phyloP scores from a whole-genome alignment of 2,797 vertebrate species.

The Neosilurus mollespiculum region DNA sequence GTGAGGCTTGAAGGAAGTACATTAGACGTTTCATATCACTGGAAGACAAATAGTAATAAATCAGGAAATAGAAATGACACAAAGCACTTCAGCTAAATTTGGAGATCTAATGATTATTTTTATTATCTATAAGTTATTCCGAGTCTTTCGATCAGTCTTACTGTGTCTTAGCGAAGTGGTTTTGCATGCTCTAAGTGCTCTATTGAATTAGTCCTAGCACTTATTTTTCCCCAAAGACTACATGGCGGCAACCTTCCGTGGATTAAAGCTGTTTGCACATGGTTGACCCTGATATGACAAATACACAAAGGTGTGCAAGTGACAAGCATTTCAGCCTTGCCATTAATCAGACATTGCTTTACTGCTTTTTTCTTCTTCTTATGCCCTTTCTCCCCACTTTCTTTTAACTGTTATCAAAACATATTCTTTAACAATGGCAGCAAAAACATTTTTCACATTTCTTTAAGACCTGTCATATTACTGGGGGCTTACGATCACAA shows the following conservation, averaged over 20 bases:
- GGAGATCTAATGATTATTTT: constrained; percentile 3
- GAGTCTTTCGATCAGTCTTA: background rate
- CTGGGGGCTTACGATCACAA: background rate
- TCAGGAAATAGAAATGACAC: constrained; percentile 18
- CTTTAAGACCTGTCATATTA: background rate
- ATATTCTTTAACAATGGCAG: background rate
- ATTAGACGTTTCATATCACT: constrained; percentile 6
- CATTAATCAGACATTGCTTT: constrained; percentile 31
- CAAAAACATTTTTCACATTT: background rate
- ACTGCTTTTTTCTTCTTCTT: background rate
- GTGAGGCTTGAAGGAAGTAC: constrained; percentile 5
- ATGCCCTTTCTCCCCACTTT: background rate
- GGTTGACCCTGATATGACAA: constrained; percentile 47
- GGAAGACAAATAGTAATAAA: background rate
- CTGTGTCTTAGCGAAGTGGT: background rate
- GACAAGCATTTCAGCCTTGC: constrained; percentile 20
- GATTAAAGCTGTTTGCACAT: constrained; percentile 40
- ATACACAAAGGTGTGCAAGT: constrained; percentile 35
- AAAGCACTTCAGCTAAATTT: constrained; percentile 7
- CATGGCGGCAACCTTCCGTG: constrained; percentile 8
- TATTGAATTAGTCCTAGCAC: constrained; percentile 12
- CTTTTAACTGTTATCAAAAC: constrained; percentile 7
- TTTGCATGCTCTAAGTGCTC: background rate
- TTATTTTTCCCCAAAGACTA: constrained; percentile 2
- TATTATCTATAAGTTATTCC: background rate